A percentile compares a stretch with the other conserved stretches of the same genome.
Evolutionary conservation across 1,140 invertebrate genomes (phyloP).

Genomic region (Adoxophyes honmai): DNA sequence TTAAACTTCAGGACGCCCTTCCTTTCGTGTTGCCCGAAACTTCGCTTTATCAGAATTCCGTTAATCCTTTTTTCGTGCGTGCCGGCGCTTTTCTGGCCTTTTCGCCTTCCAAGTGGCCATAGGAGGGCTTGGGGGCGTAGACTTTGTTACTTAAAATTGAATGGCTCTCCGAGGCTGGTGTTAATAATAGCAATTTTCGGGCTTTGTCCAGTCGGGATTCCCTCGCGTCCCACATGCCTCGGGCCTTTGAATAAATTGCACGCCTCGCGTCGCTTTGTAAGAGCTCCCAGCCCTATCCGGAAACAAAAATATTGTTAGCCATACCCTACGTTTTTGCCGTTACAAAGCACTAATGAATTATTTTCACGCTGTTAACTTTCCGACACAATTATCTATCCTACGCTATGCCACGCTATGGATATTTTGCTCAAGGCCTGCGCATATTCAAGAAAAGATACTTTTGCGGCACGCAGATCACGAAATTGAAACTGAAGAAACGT

Average conservation of each 20-base stretch:
- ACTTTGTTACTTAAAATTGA: slow-evolving; percentile 23
- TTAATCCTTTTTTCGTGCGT: slow-evolving; percentile 22
- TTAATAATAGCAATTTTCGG: slow-evolving; percentile 26
- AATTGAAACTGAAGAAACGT: slow-evolving; percentile 7
- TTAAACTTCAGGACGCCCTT: slow-evolving; percentile 57
- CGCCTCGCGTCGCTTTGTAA: slow-evolving; percentile 4
- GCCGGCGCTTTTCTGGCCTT: not conserved
- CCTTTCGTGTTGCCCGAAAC: slow-evolving; percentile 18
- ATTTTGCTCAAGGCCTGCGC: too few relatives aligned
- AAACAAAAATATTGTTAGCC: slow-evolving; percentile 21
- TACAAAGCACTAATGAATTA: too few relatives aligned
- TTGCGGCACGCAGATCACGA: not conserved
- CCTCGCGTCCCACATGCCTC: slow-evolving; percentile 16
- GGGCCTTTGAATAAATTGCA: slow-evolving; percentile 31
- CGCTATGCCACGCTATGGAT: too few relatives aligned
- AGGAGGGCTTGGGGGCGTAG: not conserved
- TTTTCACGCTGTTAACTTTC: too few relatives aligned
- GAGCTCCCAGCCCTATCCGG: not conserved
- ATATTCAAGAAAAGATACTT: not conserved
- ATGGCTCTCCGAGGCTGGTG: slow-evolving; percentile 17
- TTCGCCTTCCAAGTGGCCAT: not conserved
- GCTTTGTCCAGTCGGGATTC: slow-evolving; percentile 22
- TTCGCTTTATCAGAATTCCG: slow-evolving; percentile 18
- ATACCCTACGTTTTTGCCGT: not conserved
- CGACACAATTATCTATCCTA: too few relatives aligned